Conservation (phyloP, 2,888 invertebrate species). For the Sarcophaga carnaria region DNA sequence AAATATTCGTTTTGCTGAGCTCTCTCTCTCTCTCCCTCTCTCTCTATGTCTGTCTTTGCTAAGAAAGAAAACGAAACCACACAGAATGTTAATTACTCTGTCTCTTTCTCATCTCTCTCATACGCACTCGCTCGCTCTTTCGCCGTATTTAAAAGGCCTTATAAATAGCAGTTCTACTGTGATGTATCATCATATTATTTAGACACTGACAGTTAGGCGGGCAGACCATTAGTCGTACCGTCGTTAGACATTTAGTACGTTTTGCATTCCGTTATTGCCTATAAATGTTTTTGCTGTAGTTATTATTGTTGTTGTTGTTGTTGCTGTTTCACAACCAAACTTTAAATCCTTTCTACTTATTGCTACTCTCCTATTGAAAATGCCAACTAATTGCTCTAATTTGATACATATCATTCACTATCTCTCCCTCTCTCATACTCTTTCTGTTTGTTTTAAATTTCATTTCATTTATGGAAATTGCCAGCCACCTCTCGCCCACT, state of each 20-base stretch:
- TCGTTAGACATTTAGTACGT: background rate
- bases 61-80: constrained; percentile 17
- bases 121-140: background rate
- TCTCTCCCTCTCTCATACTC: background rate
- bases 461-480: constrained; percentile 35
- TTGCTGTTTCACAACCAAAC: constrained; percentile 47
- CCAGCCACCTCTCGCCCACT: constrained; percentile 6
- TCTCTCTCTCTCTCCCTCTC: background rate
- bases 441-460: constrained; percentile 24
- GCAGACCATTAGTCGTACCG: background rate
- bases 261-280: background rate
- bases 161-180: background rate
- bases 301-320: background rate
- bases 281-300: background rate
- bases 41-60: background rate
- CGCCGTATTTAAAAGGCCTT: background rate
- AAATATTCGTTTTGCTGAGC: constrained; percentile 38
- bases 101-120: background rate
- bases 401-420: constrained; percentile 41
- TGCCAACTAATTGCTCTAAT: constrained; percentile 67
- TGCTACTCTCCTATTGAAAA: constrained; percentile 66
- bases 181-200: constrained; percentile 19
- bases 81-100: background rate
- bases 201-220: background rate
- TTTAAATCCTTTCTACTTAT: constrained; percentile 50